Evolutionary conservation across 2,113 vertebrate species (phyloP), one percentile per base, ranked within the genome.

Genomic region (Gnathonemus longibarbis): DNA sequence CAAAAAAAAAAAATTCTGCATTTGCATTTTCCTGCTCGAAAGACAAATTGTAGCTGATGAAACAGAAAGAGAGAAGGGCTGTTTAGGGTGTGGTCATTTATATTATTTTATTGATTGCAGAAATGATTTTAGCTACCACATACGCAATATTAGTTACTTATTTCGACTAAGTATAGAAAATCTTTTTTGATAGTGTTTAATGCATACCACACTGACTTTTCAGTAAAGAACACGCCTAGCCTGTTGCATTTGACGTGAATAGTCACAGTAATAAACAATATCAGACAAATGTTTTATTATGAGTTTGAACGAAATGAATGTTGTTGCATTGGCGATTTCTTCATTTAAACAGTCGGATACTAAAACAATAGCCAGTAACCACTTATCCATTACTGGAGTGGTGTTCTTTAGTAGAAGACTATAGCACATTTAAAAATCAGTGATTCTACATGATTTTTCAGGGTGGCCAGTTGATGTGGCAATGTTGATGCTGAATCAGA

Each of bases 401-500:
- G 3, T 46, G 31, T 66, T 27, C 53, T 58, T 11, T 6, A 24
- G 11, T 62, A n/a, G 9, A 42, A 46, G 24, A 3, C 19, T 42
- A 19, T 53, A 56, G 87, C 39, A 24, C 5, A 87, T 70, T 70
- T 21, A 42, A 21, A 17, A 53, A 87, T 87, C 86, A 35, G 15
- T 56, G 86, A 53, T 49, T 52, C 17, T 27, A 27, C 85, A 35
- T 84, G 17, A 35, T 19, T 66, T 83, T 45, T 53, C 31, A 53
- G 42, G 21, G 21, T 58, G 89, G 52, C 89, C 45, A 45, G 31
- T 89, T 84, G 39, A 19, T 46, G n/a, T 31, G 62, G 77, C 8
- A 52, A n/a, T 89, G 62, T 39, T 56, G 70, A 31, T 84, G 31
- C 17, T n/a, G 39, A 49, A 48, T 10, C 88, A 89, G 90, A 91